These are phyloP conservation scores for Platysternon megacephalum DNA, from an alignment of 2,113 vertebrate genomes.

Conservation along the genomic window DNA sequence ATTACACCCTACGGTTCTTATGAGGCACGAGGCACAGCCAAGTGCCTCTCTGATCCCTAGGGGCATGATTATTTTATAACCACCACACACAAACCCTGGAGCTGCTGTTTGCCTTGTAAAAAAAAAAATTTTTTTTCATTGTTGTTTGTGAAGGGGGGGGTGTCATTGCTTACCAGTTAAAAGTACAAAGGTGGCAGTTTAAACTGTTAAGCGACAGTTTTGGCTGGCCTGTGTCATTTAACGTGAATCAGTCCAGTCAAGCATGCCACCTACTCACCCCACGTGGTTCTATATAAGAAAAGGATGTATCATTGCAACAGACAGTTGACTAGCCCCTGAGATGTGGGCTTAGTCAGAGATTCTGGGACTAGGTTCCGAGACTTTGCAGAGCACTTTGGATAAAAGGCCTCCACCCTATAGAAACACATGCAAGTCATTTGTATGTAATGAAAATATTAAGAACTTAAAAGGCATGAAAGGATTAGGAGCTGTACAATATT, in stretches of 20 bases:
- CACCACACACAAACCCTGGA: slow-evolving; percentile 27
- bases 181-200: slow-evolving; percentile 4
- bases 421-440: not conserved
- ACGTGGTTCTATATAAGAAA: not conserved
- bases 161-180: slow-evolving; percentile 26
- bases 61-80: slow-evolving; percentile 50
- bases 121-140: not conserved
- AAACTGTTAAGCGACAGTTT: not conserved
- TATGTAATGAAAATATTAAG: not conserved
- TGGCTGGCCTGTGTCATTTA: not conserved
- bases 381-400: not conserved
- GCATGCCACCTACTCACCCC: not conserved
- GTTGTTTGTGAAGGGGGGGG: not conserved
- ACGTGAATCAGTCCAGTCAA: not conserved
- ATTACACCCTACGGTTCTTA: slow-evolving; percentile 39
- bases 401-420: not conserved
- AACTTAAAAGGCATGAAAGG: not conserved
- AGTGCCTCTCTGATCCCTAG: slow-evolving; percentile 1
- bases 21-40: slow-evolving; percentile 58
- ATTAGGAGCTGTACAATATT: not conserved
- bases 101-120: slow-evolving; percentile 53
- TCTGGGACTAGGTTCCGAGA: not conserved
- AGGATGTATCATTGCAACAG: not conserved
- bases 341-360: not conserved
- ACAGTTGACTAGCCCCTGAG: not conserved